A percentile compares a stretch with the other conserved stretches of the same genome.
phyloP scores from a whole-genome alignment of 2,888 invertebrate genomes.

The Drosophila atripex region DNA sequence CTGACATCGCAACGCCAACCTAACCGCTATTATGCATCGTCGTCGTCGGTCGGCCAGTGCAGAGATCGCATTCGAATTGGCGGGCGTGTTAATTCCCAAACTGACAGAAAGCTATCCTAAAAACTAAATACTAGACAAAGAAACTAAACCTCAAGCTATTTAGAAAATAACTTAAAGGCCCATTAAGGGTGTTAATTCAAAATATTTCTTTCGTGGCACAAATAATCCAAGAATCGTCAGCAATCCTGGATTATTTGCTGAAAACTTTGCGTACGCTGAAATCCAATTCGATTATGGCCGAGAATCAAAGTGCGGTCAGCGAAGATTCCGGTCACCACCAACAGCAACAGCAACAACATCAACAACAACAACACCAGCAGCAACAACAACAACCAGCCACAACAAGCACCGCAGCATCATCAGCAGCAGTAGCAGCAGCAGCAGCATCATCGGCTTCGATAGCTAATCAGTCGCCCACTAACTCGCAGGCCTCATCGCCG shows the following conservation, averaged over 20 bases:
- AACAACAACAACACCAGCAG: constrained; percentile 50
- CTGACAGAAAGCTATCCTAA: constrained; percentile 26
- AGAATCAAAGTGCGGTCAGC: constrained; percentile 83
- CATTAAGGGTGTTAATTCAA: background rate
- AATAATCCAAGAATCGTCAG: constrained; percentile 72
- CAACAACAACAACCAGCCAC: constrained; percentile 56
- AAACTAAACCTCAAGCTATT: background rate
- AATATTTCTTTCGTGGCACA: constrained; percentile 31
- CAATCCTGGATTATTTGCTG: constrained; percentile 83
- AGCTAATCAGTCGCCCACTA: constrained; percentile 56
- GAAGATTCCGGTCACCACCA: constrained; percentile 83
- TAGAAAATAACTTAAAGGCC: background rate
- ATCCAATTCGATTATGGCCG: constrained; percentile 83
- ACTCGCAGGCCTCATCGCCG: constrained; percentile 78
- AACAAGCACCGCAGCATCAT: constrained; percentile 28
- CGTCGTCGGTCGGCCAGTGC: constrained; percentile 61
- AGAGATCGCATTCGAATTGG: constrained; percentile 61
- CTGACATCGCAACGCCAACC: constrained; percentile 27
- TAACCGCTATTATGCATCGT: constrained; percentile 69
- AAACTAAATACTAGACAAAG: constrained; percentile 6
- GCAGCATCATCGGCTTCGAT: constrained; percentile 13
- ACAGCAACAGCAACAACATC: constrained; percentile 76
- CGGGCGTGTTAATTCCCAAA: constrained; percentile 51
- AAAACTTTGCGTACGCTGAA: constrained; percentile 82
- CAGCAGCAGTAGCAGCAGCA: constrained; percentile 42